Evolutionary conservation across 1,140 invertebrate genomes (phyloP), one percentile per base, ranked within the genome.

Genomic region (Diprion similis): DNA sequence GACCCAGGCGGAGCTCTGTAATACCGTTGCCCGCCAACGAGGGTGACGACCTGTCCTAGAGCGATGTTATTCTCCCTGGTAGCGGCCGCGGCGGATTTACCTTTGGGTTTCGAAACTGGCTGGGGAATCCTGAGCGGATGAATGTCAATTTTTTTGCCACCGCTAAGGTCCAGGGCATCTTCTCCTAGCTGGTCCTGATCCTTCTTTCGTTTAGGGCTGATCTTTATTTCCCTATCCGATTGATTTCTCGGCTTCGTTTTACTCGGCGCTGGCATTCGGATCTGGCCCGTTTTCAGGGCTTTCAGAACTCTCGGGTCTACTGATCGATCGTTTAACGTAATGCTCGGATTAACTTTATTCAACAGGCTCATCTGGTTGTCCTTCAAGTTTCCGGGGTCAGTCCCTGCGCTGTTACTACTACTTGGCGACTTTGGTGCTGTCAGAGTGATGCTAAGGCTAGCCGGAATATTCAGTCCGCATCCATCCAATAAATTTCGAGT

Each of bases 401-500:
- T 17, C 4, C 51, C 51, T 6, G 51, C n/a, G n/a, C 51, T 59
- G 11, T 59, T 13, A 0, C 37, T 77, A 15, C 9, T 70, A 18
- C 71, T 78, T 0, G 82, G 77, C 0, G 85, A 85, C 47, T 83
- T 86, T 0, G 84, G 82, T 0, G 83, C 79, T 0, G 85, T 86
- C 0, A 87, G 70, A 0, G 85, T 87, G 73, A 87, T 87, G 51
- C 85, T 86, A 13, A 87, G 75, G 71, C 85, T 85, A 0, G 85
- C 83, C 0, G 85, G 85, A 64, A 87, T 87, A 46, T 85, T 87
- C 8, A 87, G 66, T 0, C 85, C 85, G 17, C 85, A 87, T n/a
- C 81, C 84, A 1, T 86, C 84, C 1, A 87, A 66, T 0, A 87
- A 70, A 45, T 82, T 85, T 18, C 81, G 73, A 0, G 85, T 86